Conservation (phyloP, 1,140 invertebrate species). For the Armadillidium nasatum region DNA sequence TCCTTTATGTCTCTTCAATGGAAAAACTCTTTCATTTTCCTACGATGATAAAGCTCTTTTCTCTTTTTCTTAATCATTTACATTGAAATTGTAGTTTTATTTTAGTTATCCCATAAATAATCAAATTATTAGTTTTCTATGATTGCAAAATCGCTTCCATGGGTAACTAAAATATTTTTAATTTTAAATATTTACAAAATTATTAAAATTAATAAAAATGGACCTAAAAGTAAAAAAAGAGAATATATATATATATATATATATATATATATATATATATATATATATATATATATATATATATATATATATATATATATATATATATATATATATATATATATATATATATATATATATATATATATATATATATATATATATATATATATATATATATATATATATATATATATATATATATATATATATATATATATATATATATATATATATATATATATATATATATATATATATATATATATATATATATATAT, state of each 20-base stretch:
- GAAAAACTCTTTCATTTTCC: too few species aligned
- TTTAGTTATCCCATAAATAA: too few species aligned
- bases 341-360: too few species aligned
- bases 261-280: background rate
- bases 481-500: slow-evolving; percentile 11
- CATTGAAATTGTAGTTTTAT: too few species aligned
- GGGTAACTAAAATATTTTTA: background rate
- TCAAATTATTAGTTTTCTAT: background rate
- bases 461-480: background rate
- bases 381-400: background rate
- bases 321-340: background rate
- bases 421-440: background rate
- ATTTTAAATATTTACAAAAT: background rate
- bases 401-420: background rate
- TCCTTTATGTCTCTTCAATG: too few species aligned
- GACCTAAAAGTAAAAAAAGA: too few species aligned
- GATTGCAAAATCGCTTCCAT: background rate
- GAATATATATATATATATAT: too few species aligned
- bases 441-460: background rate
- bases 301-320: background rate
- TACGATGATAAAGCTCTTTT: too few species aligned
- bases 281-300: background rate
- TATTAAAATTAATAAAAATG: too few species aligned
- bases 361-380: background rate
- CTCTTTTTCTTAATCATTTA: too few species aligned